Percentiles rank a stretch among this genome's conserved stretches.
These are phyloP conservation scores for Philhelius pedissequus DNA, from an alignment of 2,888 invertebrate genomes.

Conservation along the genomic window DNA sequence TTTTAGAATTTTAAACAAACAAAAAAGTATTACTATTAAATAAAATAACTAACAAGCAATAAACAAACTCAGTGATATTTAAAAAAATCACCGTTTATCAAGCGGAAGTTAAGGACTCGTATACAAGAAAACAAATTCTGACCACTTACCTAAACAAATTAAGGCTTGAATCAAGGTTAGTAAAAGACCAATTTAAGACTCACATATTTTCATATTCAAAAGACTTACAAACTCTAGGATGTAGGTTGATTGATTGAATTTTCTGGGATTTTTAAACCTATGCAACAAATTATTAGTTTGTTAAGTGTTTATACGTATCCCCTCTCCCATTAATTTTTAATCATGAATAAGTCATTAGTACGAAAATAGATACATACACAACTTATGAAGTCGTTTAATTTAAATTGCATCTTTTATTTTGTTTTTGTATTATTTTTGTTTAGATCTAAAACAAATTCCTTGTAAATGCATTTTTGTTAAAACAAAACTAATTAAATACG, in stretches of 20 bases:
- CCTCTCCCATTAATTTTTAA: background rate
- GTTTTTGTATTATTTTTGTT: background rate
- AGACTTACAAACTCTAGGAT: background rate
- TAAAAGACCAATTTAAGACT: background rate
- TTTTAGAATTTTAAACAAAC: slow-evolving; percentile 5
- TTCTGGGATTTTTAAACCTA: background rate
- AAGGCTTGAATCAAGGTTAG: slow-evolving; percentile 35
- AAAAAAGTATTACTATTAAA: slow-evolving; percentile 28
- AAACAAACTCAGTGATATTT: background rate
- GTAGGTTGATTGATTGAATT: background rate
- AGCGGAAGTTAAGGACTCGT: slow-evolving; percentile 16
- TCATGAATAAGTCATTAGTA: background rate
- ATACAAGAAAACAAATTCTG: background rate
- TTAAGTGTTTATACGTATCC: background rate
- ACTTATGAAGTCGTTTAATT: background rate
- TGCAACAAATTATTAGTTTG: background rate
- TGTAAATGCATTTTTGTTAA: background rate
- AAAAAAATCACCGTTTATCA: background rate
- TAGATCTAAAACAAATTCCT: background rate
- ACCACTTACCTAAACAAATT: background rate
- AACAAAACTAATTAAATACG: background rate
- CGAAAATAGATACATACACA: background rate
- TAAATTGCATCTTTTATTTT: background rate
- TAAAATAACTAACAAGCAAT: background rate
- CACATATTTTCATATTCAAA: background rate